phyloP scores from a whole-genome alignment of 2,113 vertebrate genomes.

The Oryzias melastigma region DNA sequence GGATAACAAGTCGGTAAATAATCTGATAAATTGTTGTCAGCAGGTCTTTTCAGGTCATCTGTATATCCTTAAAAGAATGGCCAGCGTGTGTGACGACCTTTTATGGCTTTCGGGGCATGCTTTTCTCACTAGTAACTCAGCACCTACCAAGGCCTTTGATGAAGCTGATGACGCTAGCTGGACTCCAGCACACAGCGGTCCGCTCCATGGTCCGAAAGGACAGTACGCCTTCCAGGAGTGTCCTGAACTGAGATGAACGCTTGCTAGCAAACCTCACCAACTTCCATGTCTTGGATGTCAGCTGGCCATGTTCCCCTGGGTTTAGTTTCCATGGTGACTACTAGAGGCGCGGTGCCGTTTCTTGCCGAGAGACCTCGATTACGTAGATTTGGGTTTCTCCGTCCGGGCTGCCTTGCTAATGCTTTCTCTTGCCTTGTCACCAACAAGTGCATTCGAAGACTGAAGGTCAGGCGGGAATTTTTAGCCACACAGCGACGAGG shows the following conservation, averaged over 20 bases:
- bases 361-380: conserved; percentile 29
- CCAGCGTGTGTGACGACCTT: conserved; percentile 29
- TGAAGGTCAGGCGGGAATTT: conserved; percentile 88
- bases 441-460: conserved; percentile 78
- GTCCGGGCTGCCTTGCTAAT: conserved; percentile 35
- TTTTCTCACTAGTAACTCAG: conserved; percentile 18
- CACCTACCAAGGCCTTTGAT: conserved; percentile 96
- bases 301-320: conserved; percentile 45
- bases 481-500: conserved; percentile 87
- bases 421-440: conserved; percentile 68
- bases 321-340: conserved; percentile 55
- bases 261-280: conserved; percentile 43
- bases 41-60: conserved; percentile 25
- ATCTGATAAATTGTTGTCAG: conserved; percentile 1
- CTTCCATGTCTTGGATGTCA: conserved; percentile 35
- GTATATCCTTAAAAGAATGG: conserved; percentile 27
- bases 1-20: conserved; percentile 10
- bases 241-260: conserved; percentile 33
- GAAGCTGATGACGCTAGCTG: conserved; percentile 89
- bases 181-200: conserved; percentile 90
- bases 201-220: conserved; percentile 83
- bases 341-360: conserved; percentile 42
- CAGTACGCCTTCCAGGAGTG: conserved; percentile 60
- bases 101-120: conserved; percentile 36
- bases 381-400: conserved; percentile 18